These are phyloP conservation scores for Aleiodes sp. DNA, from an alignment of 1,140 invertebrate genomes.

Conservation along the genomic window DNA sequence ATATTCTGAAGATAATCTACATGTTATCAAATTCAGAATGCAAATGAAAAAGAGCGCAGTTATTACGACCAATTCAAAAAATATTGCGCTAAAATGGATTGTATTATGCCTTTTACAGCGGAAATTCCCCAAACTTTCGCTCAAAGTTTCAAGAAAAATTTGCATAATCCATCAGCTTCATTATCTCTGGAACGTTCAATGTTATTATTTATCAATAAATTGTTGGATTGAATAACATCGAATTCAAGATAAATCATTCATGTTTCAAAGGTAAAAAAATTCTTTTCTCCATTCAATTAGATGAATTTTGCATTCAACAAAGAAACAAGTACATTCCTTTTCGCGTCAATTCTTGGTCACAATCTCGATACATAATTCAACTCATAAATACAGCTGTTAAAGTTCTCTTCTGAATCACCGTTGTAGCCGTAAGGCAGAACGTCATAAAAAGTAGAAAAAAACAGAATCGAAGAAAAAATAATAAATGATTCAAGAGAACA, in stretches of 20 bases:
- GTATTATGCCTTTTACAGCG: no score
- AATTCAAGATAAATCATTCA: not conserved
- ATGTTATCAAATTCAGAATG: no score
- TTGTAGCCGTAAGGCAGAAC: not conserved
- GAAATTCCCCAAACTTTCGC: no score
- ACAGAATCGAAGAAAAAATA: not conserved
- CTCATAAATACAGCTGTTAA: not conserved
- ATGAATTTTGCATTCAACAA: not conserved
- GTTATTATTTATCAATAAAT: not conserved
- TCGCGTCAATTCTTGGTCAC: not conserved
- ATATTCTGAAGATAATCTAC: no score
- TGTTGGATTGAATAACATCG: not conserved
- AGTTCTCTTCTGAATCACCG: not conserved
- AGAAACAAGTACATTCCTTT: not conserved
- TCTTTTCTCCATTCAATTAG: not conserved
- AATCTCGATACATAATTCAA: not conserved
- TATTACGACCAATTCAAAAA: no score
- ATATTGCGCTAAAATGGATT: no score
- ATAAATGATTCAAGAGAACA: no score
- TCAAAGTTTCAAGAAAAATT: no score
- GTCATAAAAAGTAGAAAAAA: not conserved
- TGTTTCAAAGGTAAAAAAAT: not conserved
- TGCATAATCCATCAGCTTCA: no score
- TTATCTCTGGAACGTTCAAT: no score
- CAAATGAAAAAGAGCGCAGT: no score